Evolutionary conservation across 92 coral and sea anemone genomes (phyloP).

Genomic region (Muricea muricata): DNA sequence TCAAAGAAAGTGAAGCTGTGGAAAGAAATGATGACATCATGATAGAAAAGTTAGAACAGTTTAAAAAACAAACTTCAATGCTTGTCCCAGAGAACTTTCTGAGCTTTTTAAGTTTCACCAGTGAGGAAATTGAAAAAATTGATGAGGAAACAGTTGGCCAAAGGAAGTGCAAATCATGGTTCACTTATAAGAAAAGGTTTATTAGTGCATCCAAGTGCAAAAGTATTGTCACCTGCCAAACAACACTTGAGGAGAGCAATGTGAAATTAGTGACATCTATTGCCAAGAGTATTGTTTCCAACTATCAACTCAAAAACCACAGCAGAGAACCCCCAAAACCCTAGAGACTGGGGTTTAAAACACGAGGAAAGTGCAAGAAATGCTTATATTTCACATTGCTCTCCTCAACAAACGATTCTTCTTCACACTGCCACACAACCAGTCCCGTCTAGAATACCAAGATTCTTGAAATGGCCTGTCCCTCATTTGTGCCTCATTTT

Average conservation of each 20-base stretch:
- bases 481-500: no score
- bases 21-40: not conserved
- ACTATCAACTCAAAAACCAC: not conserved
- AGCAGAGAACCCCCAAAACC: not conserved
- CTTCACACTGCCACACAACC: no score
- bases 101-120: conserved; percentile 44
- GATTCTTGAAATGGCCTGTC: no score
- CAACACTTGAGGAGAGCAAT: conserved; percentile 28
- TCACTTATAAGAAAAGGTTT: conserved; percentile 65
- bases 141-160: conserved; percentile 65
- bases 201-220: conserved; percentile 76
- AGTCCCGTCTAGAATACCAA: no score
- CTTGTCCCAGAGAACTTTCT: not conserved
- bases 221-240: conserved; percentile 72
- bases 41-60: not conserved
- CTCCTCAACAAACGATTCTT: no score
- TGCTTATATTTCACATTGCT: no score
- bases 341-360: not conserved
- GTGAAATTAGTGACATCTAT: not conserved
- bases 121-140: conserved; percentile 61
- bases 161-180: conserved; percentile 74
- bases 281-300: not conserved
- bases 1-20: not conserved
- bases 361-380: not conserved
- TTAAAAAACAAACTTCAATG: not conserved